A percentile compares a stretch with the other conserved stretches of the same genome.
phyloP scores from a whole-genome alignment of 2,888 invertebrate species.

The Tromatobia lineatoria region DNA sequence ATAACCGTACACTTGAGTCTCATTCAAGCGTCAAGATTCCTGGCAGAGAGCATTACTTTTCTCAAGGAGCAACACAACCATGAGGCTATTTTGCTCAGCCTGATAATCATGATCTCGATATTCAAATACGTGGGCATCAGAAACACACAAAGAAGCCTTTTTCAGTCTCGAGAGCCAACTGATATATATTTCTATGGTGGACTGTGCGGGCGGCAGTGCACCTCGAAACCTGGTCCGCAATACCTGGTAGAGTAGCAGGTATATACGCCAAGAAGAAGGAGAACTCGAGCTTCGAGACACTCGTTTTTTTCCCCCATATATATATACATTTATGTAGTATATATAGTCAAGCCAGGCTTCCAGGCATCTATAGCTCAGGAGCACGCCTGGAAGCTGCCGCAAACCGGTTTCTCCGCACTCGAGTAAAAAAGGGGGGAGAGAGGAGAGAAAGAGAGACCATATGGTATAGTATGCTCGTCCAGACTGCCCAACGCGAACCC shows the following conservation, averaged over 20 bases:
- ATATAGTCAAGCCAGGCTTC: slow-evolving; percentile 27
- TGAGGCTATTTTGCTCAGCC: not conserved
- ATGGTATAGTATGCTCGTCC: slow-evolving; percentile 70
- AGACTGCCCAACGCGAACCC: slow-evolving; percentile 56
- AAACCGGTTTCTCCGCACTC: slow-evolving; percentile 71
- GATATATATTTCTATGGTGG: not conserved
- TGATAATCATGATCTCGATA: slow-evolving; percentile 19
- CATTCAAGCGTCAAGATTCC: not conserved
- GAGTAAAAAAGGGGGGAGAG: slow-evolving; percentile 58
- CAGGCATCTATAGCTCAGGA: slow-evolving; percentile 67
- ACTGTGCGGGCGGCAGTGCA: slow-evolving; percentile 47
- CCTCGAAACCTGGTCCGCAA: slow-evolving; percentile 48
- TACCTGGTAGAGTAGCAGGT: slow-evolving; percentile 41
- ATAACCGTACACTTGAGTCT: not conserved
- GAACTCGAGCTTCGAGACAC: slow-evolving; percentile 64
- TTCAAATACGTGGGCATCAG: slow-evolving; percentile 1
- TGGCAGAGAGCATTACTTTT: no score
- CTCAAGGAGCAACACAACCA: not conserved
- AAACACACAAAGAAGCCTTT: slow-evolving; percentile 4
- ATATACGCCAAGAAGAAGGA: slow-evolving; percentile 36
- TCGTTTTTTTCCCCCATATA: slow-evolving; percentile 23
- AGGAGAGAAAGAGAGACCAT: slow-evolving; percentile 58
- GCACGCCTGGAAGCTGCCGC: slow-evolving; percentile 67
- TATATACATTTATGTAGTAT: no score
- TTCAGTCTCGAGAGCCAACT: not conserved